Base-by-base conservation (phyloP, 2,888 invertebrate species). In the Epicampocera succincta region DNA sequence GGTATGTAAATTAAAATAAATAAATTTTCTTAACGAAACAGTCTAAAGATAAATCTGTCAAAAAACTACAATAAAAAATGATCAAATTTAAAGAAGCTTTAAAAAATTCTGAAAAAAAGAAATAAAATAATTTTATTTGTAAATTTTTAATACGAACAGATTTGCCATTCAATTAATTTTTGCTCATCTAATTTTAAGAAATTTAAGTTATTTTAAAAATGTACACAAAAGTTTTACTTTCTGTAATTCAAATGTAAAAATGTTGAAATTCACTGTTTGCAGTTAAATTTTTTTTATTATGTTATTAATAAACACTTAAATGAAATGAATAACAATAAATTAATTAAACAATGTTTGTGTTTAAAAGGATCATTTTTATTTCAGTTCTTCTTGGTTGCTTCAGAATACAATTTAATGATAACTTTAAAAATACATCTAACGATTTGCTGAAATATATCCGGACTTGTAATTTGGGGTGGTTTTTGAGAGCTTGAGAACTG, bases 71-170 rank as follows among this genome's bases (percentile, higher is more conserved):
- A n/a, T 44, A 15, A 56, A 38, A 17, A 29, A 17, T 56, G 38
- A 38, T 12, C 38, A 56, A 4, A 33, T 33, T 33, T 8, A 33
- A 6, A 33, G 9, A 56, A 73, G 63, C 54, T 63, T 73, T 73
- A 63, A 63, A 40, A 73, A 52, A 54, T 74, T 73, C 54, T 63
- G 11, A 29, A 54, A 63, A 50, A 61, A 63, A 63, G 29, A 73
- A 63, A 73, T n/a, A n/a, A 63, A 73, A 73, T 29, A 46, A 54
- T 44, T n/a, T 52, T 15, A 65, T 72, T 56, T 63, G 33, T 73
- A 63, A 54, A 38, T 38, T 54, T 46, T 60, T 69, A 61, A 52
- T 17, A 54, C 13, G 40, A 33, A 65, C 65, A 38, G 21, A 38
- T 56, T 65, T 38, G 73, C 73, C 73, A 74, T 74, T 19, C 46